These are phyloP conservation scores for Piprites chloris DNA, from an alignment of 2,113 vertebrate species.

Conservation along the genomic window DNA sequence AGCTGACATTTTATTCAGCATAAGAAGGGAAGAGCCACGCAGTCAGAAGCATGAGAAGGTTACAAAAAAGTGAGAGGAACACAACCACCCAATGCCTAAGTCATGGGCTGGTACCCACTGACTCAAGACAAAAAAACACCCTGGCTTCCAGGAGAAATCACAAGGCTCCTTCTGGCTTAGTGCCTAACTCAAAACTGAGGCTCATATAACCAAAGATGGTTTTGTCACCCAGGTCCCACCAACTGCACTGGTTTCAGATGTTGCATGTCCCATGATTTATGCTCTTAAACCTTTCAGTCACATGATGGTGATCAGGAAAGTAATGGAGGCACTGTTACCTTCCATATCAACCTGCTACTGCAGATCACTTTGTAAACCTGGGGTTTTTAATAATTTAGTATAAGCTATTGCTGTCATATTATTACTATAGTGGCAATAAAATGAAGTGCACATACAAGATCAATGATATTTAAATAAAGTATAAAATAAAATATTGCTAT, in stretches of 20 bases:
- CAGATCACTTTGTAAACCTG: background rate
- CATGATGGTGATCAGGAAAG: background rate
- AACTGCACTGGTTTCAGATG: background rate
- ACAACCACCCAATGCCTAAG: background rate
- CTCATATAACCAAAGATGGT: background rate
- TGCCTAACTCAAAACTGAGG: background rate
- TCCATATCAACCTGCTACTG: background rate
- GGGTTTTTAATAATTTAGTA: background rate
- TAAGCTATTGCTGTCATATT: background rate
- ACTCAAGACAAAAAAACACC: background rate
- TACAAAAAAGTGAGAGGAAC: background rate
- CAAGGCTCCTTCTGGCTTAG: background rate
- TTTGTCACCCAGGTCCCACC: background rate
- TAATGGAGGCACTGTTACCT: background rate
- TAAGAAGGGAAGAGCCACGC: background rate
- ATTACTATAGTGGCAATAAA: background rate
- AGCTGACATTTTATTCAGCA: slow-evolving; percentile 1
- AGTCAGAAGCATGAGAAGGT: background rate
- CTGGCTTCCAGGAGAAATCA: background rate
- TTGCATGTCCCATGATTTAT: background rate
- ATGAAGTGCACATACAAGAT: background rate
- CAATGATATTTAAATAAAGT: background rate
- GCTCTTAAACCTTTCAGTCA: background rate
- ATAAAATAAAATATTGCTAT: background rate
- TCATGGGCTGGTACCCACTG: fast-evolving